A percentile compares a stretch with the other conserved stretches of the same genome.
Evolutionary conservation across 2,113 vertebrate species (phyloP).

Genomic region (Nymphicus hollandicus): DNA sequence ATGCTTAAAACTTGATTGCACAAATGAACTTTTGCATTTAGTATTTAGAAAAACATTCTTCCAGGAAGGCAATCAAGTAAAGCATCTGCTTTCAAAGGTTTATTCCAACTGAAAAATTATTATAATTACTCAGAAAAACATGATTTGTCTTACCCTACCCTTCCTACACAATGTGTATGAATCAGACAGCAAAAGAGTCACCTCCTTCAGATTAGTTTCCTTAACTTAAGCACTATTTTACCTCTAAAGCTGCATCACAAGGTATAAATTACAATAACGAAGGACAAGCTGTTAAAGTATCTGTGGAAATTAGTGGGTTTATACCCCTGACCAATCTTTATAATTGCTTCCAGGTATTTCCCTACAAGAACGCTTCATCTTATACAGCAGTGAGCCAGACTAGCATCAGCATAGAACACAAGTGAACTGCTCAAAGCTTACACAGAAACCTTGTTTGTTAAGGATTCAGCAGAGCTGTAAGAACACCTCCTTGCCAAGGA

Average conservation of each 20-base stretch:
- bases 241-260: background rate
- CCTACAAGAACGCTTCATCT: background rate
- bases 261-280: background rate
- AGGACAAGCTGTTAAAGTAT: background rate
- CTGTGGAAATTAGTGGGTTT: background rate
- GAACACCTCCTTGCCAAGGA: background rate
- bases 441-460: background rate
- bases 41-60: background rate
- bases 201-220: constrained; percentile 34
- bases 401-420: background rate
- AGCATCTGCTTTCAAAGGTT: constrained; percentile 28
- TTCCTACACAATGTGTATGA: constrained; percentile 39
- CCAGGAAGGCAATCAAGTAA: background rate
- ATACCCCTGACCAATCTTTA: background rate
- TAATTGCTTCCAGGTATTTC: background rate
- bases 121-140: constrained; percentile 47
- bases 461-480: background rate
- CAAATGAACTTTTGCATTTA: background rate
- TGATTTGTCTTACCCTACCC: background rate
- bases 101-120: constrained; percentile 31
- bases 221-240: background rate
- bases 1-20: background rate
- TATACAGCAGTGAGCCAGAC: background rate
- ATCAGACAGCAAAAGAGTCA: constrained; percentile 26
- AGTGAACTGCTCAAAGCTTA: background rate